A percentile compares a stretch with the other conserved stretches of the same genome.
Evolutionary conservation across 2,797 vertebrate species (phyloP).

Genomic region (Sparidentex hasta): DNA sequence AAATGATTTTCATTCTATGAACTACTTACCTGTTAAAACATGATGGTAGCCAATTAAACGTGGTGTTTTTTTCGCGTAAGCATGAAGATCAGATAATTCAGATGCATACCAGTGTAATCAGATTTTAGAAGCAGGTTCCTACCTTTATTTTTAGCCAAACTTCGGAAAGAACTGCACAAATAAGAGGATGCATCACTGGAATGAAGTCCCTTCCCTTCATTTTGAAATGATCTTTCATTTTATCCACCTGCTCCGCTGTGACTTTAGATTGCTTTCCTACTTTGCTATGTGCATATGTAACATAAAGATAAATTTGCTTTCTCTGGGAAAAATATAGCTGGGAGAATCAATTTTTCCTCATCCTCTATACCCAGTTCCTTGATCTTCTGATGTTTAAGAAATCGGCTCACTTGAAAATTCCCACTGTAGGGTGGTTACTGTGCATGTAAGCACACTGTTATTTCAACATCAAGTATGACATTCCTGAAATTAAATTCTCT

Average conservation of each 20-base stretch:
- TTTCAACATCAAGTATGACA: neutral
- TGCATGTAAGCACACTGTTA: neutral
- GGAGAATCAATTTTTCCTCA: neutral
- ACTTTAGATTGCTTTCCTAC: too few species aligned
- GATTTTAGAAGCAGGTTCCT: neutral
- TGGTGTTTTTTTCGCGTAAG: neutral
- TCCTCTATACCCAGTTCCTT: neutral
- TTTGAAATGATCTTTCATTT: neutral
- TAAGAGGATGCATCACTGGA: neutral
- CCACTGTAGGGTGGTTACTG: neutral
- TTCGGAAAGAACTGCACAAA: neutral
- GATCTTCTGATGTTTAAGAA: neutral
- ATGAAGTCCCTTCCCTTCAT: too few species aligned
- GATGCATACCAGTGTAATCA: too few species aligned
- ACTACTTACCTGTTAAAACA: neutral
- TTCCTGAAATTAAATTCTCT: neutral
- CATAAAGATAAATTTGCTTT: neutral
- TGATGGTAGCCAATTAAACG: neutral
- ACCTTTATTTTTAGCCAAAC: neutral
- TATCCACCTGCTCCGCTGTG: neutral
- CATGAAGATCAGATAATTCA: neutral
- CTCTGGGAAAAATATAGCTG: neutral
- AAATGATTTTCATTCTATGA: slow-evolving; percentile 1
- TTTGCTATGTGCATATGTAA: neutral
- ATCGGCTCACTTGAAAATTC: neutral